Conservation (phyloP, 2,888 invertebrate genomes). For the Allophyes oxyacanthae region DNA sequence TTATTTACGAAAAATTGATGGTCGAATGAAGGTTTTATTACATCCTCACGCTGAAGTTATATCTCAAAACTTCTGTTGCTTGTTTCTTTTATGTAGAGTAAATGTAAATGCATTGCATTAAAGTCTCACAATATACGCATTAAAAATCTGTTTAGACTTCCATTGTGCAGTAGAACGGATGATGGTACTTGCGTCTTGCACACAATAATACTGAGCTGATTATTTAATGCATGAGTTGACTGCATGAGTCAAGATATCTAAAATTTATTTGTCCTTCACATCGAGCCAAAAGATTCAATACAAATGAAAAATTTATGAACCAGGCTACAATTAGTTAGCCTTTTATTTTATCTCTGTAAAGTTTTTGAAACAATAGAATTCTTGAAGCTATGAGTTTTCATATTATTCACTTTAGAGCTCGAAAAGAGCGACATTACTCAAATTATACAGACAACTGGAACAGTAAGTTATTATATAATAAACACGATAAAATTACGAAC, state of each 20-base stretch:
- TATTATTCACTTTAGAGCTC: slow-evolving; percentile 57
- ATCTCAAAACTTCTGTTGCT: no score
- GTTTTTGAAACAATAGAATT: slow-evolving; percentile 75
- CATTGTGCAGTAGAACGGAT: not conserved
- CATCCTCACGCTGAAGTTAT: not conserved
- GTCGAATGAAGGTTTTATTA: no score
- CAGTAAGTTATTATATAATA: slow-evolving; percentile 35
- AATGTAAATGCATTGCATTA: no score
- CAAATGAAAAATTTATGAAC: slow-evolving; percentile 46
- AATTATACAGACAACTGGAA: slow-evolving; percentile 26
- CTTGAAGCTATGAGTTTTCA: slow-evolving; percentile 63
- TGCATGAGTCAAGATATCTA: not conserved
- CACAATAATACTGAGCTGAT: not conserved
- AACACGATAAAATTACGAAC: slow-evolving; percentile 40
- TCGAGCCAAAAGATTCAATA: slow-evolving; percentile 38
- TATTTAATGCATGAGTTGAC: not conserved
- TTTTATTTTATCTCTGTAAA: slow-evolving; percentile 77
- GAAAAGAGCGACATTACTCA: slow-evolving; percentile 26
- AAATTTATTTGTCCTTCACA: slow-evolving; percentile 19
- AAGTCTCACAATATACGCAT: no score
- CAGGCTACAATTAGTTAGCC: slow-evolving; percentile 57
- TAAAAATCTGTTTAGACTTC: no score
- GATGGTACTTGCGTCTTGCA: not conserved
- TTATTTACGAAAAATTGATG: no score
- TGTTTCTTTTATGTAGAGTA: no score